phyloP scores from a whole-genome alignment of 2,797 vertebrate species.

The Cygnus olor region DNA sequence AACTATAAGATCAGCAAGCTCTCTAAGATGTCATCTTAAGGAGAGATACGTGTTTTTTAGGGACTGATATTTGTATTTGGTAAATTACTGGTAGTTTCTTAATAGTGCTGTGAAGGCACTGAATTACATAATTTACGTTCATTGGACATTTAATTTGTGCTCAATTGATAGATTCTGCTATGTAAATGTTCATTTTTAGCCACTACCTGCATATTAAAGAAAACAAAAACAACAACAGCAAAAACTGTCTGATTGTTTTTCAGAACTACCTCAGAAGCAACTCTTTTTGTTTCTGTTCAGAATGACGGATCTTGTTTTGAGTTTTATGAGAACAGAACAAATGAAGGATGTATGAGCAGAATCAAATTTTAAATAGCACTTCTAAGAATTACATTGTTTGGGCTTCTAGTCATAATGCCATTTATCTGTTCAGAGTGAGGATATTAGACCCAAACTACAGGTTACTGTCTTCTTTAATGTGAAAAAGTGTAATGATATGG shows the following conservation, averaged over 20 bases:
- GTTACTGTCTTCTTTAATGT: neutral
- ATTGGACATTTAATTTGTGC: neutral
- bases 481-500: neutral
- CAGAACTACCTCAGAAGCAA: neutral
- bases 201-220: neutral
- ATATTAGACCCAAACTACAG: conserved; percentile 68
- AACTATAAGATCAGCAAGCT: neutral
- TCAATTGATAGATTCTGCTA: too few relatives aligned
- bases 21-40: neutral
- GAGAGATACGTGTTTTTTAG: neutral
- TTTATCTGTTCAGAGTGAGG: conserved; percentile 61
- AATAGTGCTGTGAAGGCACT: neutral
- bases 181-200: neutral
- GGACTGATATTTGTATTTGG: neutral
- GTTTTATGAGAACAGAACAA: conserved; percentile 4
- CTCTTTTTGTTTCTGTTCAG: conserved; percentile 36
- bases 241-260: neutral
- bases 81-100: neutral
- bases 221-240: neutral
- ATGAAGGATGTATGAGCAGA: conserved; percentile 23
- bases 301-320: conserved; percentile 70
- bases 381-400: conserved; percentile 43
- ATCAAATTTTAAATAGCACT: conserved; percentile 67
- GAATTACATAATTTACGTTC: neutral
- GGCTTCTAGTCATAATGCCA: conserved; percentile 12